Conservation (phyloP, 37 sponge, comb jelly and placozoan species). For the Lycopodina hypogea region DNA sequence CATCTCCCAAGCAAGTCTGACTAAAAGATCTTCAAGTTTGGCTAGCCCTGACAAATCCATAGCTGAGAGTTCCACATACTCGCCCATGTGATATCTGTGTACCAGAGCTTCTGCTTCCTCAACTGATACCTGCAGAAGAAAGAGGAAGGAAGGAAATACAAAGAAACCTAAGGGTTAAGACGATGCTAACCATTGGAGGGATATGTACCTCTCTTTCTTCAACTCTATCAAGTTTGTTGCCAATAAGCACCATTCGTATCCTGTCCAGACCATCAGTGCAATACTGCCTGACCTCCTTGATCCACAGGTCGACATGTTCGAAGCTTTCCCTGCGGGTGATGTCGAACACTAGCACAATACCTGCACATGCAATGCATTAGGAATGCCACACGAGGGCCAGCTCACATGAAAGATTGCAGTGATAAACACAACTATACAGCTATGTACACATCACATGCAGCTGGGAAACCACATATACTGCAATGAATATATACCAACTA, state of each 20-base stretch:
- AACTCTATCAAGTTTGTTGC: constrained; percentile 59
- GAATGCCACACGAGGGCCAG: no score
- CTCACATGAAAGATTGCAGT: no score
- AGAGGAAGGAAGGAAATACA: no score
- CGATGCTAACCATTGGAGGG: no score
- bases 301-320: constrained; percentile 47
- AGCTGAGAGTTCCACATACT: constrained; percentile 42
- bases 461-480: no score
- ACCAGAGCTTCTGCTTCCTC: constrained; percentile 36
- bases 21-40: constrained; percentile 13
- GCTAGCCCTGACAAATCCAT: constrained; percentile 5
- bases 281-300: constrained; percentile 54
- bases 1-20: constrained; percentile 28
- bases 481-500: no score
- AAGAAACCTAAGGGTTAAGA: no score
- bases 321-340: constrained; percentile 51
- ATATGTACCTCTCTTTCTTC: constrained; percentile 31
- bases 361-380: neutral
- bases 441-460: no score
- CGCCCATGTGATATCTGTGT: constrained; percentile 28
- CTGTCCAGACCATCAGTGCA: constrained; percentile 26
- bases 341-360: constrained; percentile 68
- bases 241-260: constrained; percentile 50
- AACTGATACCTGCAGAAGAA: constrained; percentile 6
- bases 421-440: no score